Evolutionary conservation across 2,113 vertebrate species (phyloP).

Genomic region (Strix uralensis): DNA sequence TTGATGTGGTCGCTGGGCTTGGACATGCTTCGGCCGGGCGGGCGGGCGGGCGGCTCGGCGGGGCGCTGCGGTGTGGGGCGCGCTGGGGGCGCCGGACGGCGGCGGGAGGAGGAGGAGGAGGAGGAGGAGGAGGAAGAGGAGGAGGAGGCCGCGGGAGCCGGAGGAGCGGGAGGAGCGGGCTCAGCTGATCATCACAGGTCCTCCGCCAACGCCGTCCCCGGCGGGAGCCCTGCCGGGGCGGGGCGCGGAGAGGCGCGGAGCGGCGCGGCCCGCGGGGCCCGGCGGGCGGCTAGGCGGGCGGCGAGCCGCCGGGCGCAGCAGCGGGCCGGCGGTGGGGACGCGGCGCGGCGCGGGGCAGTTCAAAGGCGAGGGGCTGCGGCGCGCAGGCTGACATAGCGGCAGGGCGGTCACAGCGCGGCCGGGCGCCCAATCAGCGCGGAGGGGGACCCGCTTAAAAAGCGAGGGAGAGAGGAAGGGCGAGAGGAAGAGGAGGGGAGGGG

Average conservation of each 20-base stretch:
- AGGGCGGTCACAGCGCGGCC: constrained; percentile 89
- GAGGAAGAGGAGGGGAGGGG: neutral
- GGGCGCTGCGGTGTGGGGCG: neutral
- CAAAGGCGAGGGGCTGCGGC: constrained; percentile 90
- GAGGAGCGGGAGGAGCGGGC: neutral
- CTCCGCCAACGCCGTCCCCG: neutral
- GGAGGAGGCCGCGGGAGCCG: constrained; percentile 44
- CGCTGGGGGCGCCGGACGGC: constrained; percentile 21
- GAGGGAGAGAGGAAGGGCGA: constrained; percentile 10
- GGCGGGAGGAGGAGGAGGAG: neutral
- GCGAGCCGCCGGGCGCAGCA: constrained; percentile 78
- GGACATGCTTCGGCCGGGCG: constrained; percentile 82
- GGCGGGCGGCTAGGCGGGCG: constrained; percentile 41
- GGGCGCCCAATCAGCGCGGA: constrained; percentile 90
- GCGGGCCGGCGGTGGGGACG: constrained; percentile 86
- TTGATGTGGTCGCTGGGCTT: constrained; percentile 99
- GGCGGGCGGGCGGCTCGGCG: neutral
- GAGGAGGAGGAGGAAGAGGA: neutral
- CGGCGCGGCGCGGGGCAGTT: constrained; percentile 91
- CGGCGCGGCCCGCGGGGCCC: neutral
- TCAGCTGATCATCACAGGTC: constrained; percentile 26
- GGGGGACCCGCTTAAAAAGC: constrained; percentile 77
- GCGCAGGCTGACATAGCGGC: constrained; percentile 92
- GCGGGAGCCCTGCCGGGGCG: neutral
- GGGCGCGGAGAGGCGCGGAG: neutral